Evolutionary conservation across 2,113 vertebrate species (phyloP).

Genomic region (Muscicapa adusta): DNA sequence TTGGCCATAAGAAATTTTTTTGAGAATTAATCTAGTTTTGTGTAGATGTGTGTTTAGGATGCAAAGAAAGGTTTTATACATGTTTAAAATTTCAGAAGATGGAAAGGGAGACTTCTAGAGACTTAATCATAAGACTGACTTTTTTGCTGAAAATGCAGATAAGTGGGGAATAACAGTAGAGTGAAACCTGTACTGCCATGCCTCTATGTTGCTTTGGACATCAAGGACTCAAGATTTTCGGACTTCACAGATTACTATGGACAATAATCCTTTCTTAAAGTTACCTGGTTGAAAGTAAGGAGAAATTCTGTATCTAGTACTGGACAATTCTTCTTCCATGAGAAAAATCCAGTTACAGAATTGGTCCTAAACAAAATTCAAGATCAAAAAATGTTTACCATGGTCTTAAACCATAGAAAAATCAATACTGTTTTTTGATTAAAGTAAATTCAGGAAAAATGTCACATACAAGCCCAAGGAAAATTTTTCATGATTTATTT

Average conservation of each 20-base stretch:
- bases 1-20: neutral
- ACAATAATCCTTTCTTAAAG: neutral
- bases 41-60: neutral
- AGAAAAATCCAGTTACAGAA: neutral
- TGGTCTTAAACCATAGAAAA: neutral
- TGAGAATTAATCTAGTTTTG: neutral
- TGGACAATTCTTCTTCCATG: neutral
- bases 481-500: neutral
- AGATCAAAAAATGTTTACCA: neutral
- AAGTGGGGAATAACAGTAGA: neutral
- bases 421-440: neutral
- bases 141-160: neutral
- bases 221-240: neutral
- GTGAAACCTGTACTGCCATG: neutral
- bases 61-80: neutral
- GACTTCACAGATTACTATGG: neutral
- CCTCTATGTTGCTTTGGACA: neutral
- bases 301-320: neutral
- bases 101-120: neutral
- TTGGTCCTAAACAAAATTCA: neutral
- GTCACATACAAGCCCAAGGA: neutral
- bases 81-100: neutral
- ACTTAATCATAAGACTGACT: neutral
- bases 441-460: neutral
- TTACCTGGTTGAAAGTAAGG: neutral